phyloP scores from a whole-genome alignment of 1,140 invertebrate genomes.

The Drosophila sp. region DNA sequence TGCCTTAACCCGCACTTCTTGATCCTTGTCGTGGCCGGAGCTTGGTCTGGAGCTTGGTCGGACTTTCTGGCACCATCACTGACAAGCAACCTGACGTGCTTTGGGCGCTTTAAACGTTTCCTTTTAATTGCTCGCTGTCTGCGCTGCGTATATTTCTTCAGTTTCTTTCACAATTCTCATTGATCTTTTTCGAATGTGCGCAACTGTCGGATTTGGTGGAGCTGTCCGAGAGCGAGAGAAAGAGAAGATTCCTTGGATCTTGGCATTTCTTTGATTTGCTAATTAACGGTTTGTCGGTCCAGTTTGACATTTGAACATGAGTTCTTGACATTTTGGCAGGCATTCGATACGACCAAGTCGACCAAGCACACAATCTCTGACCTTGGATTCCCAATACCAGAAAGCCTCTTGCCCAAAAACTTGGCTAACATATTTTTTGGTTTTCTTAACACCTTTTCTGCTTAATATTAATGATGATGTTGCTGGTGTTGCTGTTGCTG shows the following conservation, averaged over 20 bases:
- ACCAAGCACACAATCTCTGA: slow-evolving; percentile 1
- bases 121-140: slow-evolving; percentile 77
- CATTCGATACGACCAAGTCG: slow-evolving; percentile 9
- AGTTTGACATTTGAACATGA: slow-evolving; percentile 80
- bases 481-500: slow-evolving; percentile 40
- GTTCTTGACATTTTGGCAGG: slow-evolving; percentile 70
- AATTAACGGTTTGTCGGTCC: slow-evolving; percentile 81
- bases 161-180: slow-evolving; percentile 80
- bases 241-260: slow-evolving; percentile 33
- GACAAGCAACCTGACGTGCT: slow-evolving; percentile 68
- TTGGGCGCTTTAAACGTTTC: slow-evolving; percentile 78
- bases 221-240: slow-evolving; percentile 46
- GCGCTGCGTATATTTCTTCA: slow-evolving; percentile 66
- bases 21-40: not conserved
- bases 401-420: no score
- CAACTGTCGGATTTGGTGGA: slow-evolving; percentile 77
- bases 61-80: slow-evolving; percentile 14
- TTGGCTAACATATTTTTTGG: no score
- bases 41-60: not conserved
- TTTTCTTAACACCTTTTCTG: slow-evolving; percentile 6
- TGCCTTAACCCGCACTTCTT: not conserved
- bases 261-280: slow-evolving; percentile 81
- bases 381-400: slow-evolving; percentile 1
- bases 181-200: slow-evolving; percentile 81
- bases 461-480: slow-evolving; percentile 22